Evolutionary conservation across 2,888 invertebrate species (phyloP), one percentile per base, ranked within the genome.

Genomic region (Drosophila merina): DNA sequence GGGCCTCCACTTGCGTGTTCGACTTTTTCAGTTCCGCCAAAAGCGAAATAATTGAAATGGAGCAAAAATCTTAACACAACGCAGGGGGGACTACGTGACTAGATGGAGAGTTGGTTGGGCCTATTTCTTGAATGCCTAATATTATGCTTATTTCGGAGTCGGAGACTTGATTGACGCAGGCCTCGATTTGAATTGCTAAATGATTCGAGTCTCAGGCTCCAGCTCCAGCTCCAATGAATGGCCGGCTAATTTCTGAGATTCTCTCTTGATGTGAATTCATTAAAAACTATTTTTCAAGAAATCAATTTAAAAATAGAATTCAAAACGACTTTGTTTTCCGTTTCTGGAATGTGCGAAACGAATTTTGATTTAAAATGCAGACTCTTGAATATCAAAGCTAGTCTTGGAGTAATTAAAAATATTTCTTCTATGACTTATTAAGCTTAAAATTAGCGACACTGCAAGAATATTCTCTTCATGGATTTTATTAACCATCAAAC

Each of bases 101-200:
- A 44, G 44, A 47, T 54, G 48, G 60, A 58, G 63, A 20, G 20
- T 20, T 20, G 48, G 5, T 28, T 59, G 14, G 69, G 52, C 44
- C 42, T 57, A 52, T 55, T 63, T 54, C 45, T 36, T 5, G 45
- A 31, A 36, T 38, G 28, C 45, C 38, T 56, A 55, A 58, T 69
- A 72, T 49, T 72, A 73, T 73, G 69, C 74, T 45, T 50, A 50
- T 73, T 55, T 66, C 38, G 63, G 63, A 28, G 28, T 28, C 28
- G 1, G 33, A 64, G 73, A 58, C 55, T 80, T 74, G 87, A 76
- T 85, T 87, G 86, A 82, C 72, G 62, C 72, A 45, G 67, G 38
- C 45, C 33, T 42, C 50, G 52, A 86, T 81, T 81, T 88, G 81
- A 86, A 83, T 83, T 83, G 79, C 85, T 85, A 88, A 83, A 88